Conservation (phyloP, 2,888 invertebrate species). For the Epistrophe eligans region DNA sequence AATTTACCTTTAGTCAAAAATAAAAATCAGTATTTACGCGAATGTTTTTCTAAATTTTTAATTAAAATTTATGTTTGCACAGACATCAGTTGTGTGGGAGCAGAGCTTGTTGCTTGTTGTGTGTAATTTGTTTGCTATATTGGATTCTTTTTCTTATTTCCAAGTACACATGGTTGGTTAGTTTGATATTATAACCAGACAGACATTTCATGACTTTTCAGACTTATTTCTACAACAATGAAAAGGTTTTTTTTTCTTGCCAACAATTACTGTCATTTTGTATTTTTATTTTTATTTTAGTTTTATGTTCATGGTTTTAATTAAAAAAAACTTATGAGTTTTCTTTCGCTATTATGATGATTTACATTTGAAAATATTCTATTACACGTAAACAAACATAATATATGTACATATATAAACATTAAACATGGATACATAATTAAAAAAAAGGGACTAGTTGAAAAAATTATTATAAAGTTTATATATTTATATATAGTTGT, state of each 20-base stretch:
- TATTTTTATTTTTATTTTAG: neutral
- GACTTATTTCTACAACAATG: neutral
- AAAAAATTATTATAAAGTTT: too few species aligned
- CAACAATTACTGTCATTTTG: conserved; percentile 7
- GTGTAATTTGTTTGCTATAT: conserved; percentile 30
- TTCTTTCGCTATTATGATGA: neutral
- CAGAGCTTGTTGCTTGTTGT: neutral
- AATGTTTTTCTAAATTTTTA: conserved; percentile 76
- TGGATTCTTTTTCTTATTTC: conserved; percentile 27
- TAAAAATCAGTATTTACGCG: conserved; percentile 57
- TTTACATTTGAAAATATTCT: neutral
- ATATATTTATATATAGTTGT: too few species aligned
- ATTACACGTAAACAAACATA: too few species aligned
- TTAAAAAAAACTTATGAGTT: neutral
- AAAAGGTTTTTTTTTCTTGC: neutral
- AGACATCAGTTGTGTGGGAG: conserved; percentile 43
- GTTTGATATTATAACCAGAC: neutral
- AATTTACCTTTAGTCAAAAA: conserved; percentile 49
- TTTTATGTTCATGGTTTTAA: neutral
- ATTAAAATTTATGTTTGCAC: conserved; percentile 73
- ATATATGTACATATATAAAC: too few species aligned
- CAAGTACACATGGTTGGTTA: neutral
- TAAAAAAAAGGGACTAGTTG: too few species aligned
- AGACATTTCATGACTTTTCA: neutral
- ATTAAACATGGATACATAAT: too few species aligned